Evolutionary conservation across 2,797 vertebrate genomes (phyloP).

Genomic region (Octomys mimax): DNA sequence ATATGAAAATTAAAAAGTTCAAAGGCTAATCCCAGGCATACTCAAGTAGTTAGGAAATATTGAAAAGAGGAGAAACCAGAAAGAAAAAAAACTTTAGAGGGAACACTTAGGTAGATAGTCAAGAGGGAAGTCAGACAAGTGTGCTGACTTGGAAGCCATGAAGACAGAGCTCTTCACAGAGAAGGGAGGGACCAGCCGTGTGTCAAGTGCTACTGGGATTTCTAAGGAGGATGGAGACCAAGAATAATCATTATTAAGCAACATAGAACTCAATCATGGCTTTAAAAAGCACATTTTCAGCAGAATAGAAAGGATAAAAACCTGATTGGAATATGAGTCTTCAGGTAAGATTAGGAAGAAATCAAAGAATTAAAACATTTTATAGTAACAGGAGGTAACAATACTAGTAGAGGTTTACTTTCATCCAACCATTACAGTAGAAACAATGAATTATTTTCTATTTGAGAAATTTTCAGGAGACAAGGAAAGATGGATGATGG

Average conservation of each 20-base stretch:
- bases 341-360: not conserved
- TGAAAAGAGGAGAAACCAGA: not conserved
- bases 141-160: not conserved
- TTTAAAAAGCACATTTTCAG: slow-evolving; percentile 22
- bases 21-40: not conserved
- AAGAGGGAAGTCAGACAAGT: not conserved
- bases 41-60: not conserved
- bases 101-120: not conserved
- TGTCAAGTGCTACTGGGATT: slow-evolving; percentile 8
- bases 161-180: slow-evolving; percentile 26
- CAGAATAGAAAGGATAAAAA: not conserved
- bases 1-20: not conserved
- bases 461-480: not conserved
- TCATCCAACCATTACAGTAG: not conserved
- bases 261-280: slow-evolving; percentile 14
- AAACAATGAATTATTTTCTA: not conserved
- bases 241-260: slow-evolving; percentile 32
- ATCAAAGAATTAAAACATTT: not conserved
- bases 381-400: not conserved
- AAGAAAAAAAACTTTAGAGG: not conserved
- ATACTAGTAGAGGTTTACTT: not conserved
- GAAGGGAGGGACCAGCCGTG: not conserved
- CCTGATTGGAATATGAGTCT: not conserved
- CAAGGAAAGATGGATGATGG: not conserved
- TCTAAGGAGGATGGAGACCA: slow-evolving; percentile 27